These are phyloP conservation scores for Acanthosepion pharaonis DNA, from an alignment of 2,888 invertebrate species.

Conservation along the genomic window DNA sequence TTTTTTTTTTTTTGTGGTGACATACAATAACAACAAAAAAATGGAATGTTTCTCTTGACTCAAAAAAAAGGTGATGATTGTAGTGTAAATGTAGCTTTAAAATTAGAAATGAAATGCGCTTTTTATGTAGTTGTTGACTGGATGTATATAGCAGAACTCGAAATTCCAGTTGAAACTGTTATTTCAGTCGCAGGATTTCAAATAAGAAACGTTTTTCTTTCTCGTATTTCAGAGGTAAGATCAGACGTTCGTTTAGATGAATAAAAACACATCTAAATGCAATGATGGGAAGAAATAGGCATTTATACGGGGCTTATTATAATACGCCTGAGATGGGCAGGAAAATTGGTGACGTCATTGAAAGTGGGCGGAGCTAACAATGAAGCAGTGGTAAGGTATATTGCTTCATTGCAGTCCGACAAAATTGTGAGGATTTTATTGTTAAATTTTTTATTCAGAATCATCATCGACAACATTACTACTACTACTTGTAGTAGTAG, in stretches of 20 bases:
- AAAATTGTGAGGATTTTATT: neutral
- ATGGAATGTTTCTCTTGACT: neutral
- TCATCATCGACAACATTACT: too few relatives aligned
- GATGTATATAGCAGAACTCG: neutral
- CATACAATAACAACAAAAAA: neutral
- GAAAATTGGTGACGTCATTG: slow-evolving; percentile 34
- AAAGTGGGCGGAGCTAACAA: slow-evolving; percentile 40
- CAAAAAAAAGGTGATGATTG: neutral
- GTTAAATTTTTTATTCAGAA: too few relatives aligned
- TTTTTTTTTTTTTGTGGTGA: neutral
- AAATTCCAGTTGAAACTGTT: neutral
- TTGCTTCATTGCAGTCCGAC: neutral
- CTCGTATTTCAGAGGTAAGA: neutral
- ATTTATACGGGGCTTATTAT: neutral
- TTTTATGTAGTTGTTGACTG: neutral
- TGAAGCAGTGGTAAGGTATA: neutral
- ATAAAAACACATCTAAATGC: slow-evolving; percentile 3
- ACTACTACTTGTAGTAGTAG: too few relatives aligned
- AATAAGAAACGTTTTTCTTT: neutral
- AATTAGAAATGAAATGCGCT: neutral
- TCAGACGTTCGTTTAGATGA: neutral
- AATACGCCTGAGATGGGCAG: neutral
- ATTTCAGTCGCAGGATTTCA: neutral
- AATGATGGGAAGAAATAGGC: neutral
- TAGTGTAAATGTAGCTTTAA: neutral